These are phyloP conservation scores for Zophobas morio DNA, from an alignment of 1,140 invertebrate species.

Conservation along the genomic window DNA sequence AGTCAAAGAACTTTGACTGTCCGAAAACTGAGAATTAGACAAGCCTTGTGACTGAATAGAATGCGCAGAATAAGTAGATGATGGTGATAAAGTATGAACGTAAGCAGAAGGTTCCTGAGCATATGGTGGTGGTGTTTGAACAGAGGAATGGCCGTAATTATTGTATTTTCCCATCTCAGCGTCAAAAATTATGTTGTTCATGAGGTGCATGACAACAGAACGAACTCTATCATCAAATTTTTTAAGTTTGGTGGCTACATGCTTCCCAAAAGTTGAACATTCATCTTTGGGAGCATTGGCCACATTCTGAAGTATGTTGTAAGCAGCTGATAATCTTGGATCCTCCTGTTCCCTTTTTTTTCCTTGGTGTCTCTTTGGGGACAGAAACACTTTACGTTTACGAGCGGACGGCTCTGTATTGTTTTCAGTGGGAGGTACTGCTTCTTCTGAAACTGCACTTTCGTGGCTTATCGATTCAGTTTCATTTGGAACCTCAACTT, in stretches of 20 bases:
- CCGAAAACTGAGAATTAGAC: neutral
- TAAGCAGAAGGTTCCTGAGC: neutral
- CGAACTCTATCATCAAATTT: neutral
- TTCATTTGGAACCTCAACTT: neutral
- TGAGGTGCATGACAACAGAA: neutral
- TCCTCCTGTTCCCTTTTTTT: neutral
- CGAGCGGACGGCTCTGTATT: neutral
- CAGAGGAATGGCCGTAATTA: neutral
- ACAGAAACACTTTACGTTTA: neutral
- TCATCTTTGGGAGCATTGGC: neutral
- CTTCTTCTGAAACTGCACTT: neutral
- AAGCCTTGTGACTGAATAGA: neutral
- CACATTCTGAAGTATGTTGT: neutral
- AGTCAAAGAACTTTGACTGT: neutral
- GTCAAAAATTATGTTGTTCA: neutral
- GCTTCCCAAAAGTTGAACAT: neutral
- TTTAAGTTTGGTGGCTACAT: neutral
- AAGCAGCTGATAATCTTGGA: neutral
- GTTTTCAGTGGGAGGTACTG: neutral
- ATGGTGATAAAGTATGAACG: neutral
- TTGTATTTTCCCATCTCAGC: neutral
- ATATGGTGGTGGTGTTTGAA: neutral
- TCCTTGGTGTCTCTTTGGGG: neutral
- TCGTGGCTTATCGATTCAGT: neutral
- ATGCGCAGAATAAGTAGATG: neutral